A percentile compares a stretch with the other conserved stretches of the same genome.
Conservation (phyloP, 37 sponge, comb jelly and placozoan species). For the Mnemiopsis leidyi region DNA sequence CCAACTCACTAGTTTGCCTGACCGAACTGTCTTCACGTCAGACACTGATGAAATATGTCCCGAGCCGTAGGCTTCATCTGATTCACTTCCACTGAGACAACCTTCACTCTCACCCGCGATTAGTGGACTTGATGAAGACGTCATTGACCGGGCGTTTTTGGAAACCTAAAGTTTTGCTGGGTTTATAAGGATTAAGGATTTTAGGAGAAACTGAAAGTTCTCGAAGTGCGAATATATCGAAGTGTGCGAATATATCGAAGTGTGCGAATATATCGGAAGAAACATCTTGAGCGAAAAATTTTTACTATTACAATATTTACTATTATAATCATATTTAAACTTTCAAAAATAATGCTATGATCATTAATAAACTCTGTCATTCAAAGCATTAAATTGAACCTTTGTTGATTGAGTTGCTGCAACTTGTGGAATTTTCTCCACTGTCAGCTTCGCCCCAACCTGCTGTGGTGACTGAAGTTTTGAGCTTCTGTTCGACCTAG, state of each 20-base stretch:
- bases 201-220: too few relatives aligned
- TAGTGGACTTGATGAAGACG: slow-evolving; percentile 31
- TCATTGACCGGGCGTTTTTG: slow-evolving; percentile 2
- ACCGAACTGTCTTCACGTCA: not conserved
- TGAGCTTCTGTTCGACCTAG: not conserved
- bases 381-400: not conserved
- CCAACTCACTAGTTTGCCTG: too few relatives aligned
- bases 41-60: slow-evolving; percentile 1
- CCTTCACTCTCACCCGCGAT: not conserved
- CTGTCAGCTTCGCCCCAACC: not conserved
- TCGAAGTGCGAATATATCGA: too few relatives aligned
- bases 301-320: too few relatives aligned
- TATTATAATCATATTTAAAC: too few relatives aligned
- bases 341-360: too few relatives aligned
- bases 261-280: too few relatives aligned
- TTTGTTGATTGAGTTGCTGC: not conserved
- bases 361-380: too few relatives aligned
- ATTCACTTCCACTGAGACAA: not conserved
- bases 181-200: too few relatives aligned
- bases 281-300: too few relatives aligned
- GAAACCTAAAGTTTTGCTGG: too few relatives aligned
- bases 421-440: not conserved
- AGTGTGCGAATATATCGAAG: too few relatives aligned
- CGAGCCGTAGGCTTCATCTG: slow-evolving; percentile 25
- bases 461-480: not conserved